Evolutionary conservation across 1,140 invertebrate genomes (phyloP).

Genomic region (Micrasema minimum): DNA sequence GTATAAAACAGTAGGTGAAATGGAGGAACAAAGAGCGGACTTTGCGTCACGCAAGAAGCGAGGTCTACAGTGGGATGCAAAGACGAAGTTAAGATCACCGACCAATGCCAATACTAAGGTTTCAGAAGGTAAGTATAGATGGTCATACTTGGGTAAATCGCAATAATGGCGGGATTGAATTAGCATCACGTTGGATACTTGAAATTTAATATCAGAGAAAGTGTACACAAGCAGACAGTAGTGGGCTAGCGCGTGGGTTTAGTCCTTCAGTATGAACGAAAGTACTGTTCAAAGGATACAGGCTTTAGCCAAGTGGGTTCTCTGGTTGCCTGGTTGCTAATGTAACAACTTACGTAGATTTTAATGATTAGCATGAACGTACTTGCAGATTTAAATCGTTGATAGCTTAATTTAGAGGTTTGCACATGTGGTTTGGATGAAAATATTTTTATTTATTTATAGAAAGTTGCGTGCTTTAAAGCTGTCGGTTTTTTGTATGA

Average conservation of each 20-base stretch:
- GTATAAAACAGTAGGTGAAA: neutral
- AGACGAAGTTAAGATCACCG: neutral
- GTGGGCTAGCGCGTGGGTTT: constrained; percentile 12
- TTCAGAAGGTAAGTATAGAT: neutral
- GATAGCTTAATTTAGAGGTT: too few relatives aligned
- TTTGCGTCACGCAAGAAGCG: constrained; percentile 12
- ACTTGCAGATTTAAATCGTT: too few relatives aligned
- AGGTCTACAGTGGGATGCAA: constrained; percentile 18
- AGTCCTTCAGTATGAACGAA: constrained; percentile 13
- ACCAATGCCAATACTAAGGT: neutral
- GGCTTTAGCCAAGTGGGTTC: neutral
- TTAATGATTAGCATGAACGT: too few relatives aligned
- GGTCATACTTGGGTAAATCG: neutral
- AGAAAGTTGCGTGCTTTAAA: too few relatives aligned
- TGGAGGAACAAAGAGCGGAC: constrained; percentile 18
- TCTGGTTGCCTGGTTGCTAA: neutral
- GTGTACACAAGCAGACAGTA: neutral
- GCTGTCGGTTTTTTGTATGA: too few relatives aligned
- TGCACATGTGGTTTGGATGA: too few relatives aligned
- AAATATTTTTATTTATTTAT: too few relatives aligned
- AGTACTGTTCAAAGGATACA: constrained; percentile 14
- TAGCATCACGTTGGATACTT: neutral
- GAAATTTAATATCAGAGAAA: constrained; percentile 15
- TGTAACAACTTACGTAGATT: too few relatives aligned
- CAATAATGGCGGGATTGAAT: constrained; percentile 1